These are phyloP conservation scores for Hylia prasina DNA, from an alignment of 2,113 vertebrate genomes.

Conservation along the genomic window DNA sequence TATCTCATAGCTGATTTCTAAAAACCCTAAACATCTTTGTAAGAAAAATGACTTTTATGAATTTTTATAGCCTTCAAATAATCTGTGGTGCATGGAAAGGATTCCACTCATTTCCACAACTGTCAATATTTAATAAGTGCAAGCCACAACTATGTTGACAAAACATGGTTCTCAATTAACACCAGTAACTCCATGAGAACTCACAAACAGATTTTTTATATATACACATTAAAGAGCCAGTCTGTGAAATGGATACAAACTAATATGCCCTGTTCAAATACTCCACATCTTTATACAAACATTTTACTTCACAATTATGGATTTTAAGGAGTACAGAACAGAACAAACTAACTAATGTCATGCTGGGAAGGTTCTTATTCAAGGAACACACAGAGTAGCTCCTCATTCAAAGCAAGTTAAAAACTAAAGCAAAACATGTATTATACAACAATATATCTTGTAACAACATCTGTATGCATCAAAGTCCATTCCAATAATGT, in stretches of 20 bases:
- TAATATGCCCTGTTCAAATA: not conserved
- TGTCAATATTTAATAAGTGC: not conserved
- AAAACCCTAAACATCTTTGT: not conserved
- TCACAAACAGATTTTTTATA: not conserved
- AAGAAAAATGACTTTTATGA: not conserved
- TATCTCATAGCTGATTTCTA: not conserved
- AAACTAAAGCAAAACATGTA: not conserved
- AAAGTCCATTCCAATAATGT: not conserved
- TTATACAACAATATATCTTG: not conserved
- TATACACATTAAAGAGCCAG: not conserved
- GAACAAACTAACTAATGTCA: not conserved
- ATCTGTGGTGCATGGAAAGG: not conserved
- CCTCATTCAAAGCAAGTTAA: not conserved
- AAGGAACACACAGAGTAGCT: not conserved
- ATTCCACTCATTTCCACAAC: not conserved
- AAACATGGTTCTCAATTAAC: not conserved
- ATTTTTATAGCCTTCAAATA: not conserved
- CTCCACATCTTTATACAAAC: not conserved
- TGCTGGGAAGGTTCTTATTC: not conserved
- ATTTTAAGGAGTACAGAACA: not conserved
- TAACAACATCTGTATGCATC: not conserved
- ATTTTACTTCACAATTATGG: not conserved
- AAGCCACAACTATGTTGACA: not conserved
- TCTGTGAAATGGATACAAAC: not conserved
- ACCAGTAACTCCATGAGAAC: not conserved